A percentile compares a stretch with the other conserved stretches of the same genome.
Evolutionary conservation across 2,888 invertebrate genomes (phyloP).

Genomic region (Cactoblastis cactorum): DNA sequence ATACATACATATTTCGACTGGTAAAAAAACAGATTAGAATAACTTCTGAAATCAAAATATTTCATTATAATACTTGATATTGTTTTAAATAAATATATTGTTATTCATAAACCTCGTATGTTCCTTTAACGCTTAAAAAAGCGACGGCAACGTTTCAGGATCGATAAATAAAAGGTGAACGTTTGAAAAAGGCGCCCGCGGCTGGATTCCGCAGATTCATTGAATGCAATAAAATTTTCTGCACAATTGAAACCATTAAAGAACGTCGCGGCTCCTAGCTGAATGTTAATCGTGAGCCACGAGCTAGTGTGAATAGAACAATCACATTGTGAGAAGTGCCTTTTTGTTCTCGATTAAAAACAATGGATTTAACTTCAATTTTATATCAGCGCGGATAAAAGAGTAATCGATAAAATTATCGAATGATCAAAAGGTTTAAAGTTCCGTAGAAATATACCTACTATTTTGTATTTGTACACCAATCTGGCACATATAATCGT

Average conservation of each 20-base stretch:
- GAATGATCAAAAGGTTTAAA: too few species aligned
- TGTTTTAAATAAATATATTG: background rate
- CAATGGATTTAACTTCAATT: slow-evolving; percentile 37
- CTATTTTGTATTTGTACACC: too few species aligned
- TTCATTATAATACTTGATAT: too few species aligned
- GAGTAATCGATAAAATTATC: background rate
- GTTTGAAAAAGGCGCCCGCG: slow-evolving; percentile 44
- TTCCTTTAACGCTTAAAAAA: background rate
- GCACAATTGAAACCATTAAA: slow-evolving; percentile 76
- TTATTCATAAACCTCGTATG: background rate
- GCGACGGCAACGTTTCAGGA: slow-evolving; percentile 23
- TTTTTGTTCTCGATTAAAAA: slow-evolving; percentile 49
- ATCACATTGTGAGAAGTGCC: slow-evolving; percentile 58
- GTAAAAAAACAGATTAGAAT: too few species aligned
- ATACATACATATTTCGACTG: too few species aligned
- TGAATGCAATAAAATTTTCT: slow-evolving; percentile 76
- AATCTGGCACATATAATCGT: too few species aligned
- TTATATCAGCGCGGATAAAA: slow-evolving; percentile 17
- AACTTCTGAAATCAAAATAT: too few species aligned
- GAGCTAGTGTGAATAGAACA: slow-evolving; percentile 69
- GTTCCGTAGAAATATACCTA: too few species aligned
- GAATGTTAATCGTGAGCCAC: slow-evolving; percentile 64
- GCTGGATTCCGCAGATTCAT: slow-evolving; percentile 56
- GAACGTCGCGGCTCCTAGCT: slow-evolving; percentile 55
- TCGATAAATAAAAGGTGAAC: slow-evolving; percentile 46